Evolutionary conservation across 2,888 invertebrate genomes (phyloP), one percentile per base, ranked within the genome.

Genomic region (Microplitis deprimator): DNA sequence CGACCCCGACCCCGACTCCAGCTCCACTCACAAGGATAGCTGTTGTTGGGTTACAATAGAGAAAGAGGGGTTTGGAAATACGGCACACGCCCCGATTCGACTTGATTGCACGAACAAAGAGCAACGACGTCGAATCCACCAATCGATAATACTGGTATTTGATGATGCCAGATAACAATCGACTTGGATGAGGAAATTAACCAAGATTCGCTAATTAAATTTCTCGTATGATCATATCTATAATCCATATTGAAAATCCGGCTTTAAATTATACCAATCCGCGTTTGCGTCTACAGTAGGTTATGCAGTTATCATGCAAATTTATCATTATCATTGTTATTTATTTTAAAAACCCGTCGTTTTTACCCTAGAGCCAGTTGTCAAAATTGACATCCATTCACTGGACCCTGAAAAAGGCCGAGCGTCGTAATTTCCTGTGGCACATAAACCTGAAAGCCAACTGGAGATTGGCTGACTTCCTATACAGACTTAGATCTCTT

Each of bases 51-150:
- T 50, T 50, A 50, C 50, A 50, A 50, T 62, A 6, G 20, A 62
- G 62, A 62, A 17, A 62, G 62, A 16, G 16, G 17, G 62, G 62
- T 62, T 65, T 29, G 5, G 65, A 50, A 65, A 65, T 65, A 65
- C 38, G 65, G 71, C 71, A 41, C 62, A 61, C 68, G 40, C 62
- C 41, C 77, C 77, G 76, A 78, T 71, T 77, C 61, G 65, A 77
- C 79, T 80, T 79, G 81, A 79, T 80, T 80, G 80, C 74, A 72
- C 75, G 64, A 77, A 77, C 77, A 77, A 77, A 73, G 77, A 73
- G 68, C 17, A 73, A 16, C 65, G n/a, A 69, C 62, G 50, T 65
- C 38, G 65, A 72, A 64, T 17, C 17, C 40, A 40, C 39, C n/a
- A 67, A 77, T 77, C 77, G 73, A 77, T 77, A 77, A 77, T 73